phyloP scores from a whole-genome alignment of 2,113 vertebrate species.

The Indicator indicator region DNA sequence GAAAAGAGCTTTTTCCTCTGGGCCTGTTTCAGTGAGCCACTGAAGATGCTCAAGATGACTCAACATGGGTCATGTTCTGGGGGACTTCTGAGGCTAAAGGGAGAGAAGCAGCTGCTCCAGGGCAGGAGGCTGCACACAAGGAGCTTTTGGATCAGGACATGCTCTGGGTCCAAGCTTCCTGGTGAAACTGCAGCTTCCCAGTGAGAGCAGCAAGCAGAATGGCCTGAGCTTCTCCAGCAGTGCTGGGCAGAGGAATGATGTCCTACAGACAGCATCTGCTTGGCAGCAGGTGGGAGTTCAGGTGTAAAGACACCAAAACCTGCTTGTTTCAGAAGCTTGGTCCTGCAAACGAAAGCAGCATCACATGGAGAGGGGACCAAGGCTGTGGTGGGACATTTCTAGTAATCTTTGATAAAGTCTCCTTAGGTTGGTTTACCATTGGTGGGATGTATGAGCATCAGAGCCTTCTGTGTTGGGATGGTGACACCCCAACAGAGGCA shows the following conservation, averaged over 20 bases:
- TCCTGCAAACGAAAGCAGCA: neutral
- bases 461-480: neutral
- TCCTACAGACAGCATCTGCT: too few species aligned
- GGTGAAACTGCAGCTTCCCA: too few species aligned
- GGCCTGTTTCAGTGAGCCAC: neutral
- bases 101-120: neutral
- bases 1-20: neutral
- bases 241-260: neutral
- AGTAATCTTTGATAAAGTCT: neutral
- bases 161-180: neutral
- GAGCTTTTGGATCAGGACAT: neutral
- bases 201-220: too few species aligned
- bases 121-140: neutral
- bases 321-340: neutral
- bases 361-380: neutral
- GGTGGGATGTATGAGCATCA: neutral
- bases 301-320: too few species aligned
- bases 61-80: too few species aligned
- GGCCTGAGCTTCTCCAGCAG: neutral
- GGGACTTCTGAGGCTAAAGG: neutral
- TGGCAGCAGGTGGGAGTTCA: neutral
- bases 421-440: too few species aligned
- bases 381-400: neutral
- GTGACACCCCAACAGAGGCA: neutral
- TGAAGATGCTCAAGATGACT: neutral